A percentile compares a stretch with the other conserved stretches of the same genome.
These are phyloP conservation scores for Phoenicopterus ruber DNA, from an alignment of 2,113 vertebrate genomes.

Conservation along the genomic window DNA sequence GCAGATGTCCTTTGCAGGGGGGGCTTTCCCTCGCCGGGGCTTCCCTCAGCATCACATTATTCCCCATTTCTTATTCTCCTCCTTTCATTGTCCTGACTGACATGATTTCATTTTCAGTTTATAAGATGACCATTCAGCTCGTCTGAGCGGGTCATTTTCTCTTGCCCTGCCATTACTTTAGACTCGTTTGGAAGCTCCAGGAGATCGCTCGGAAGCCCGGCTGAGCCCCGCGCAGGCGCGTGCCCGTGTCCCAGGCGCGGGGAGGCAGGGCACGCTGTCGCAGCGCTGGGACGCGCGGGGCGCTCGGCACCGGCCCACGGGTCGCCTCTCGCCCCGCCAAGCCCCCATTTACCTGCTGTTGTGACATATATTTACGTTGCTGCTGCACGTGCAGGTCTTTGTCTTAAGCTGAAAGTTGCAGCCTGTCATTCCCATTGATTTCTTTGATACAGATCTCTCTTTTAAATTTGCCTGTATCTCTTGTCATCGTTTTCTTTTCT, in stretches of 20 bases:
- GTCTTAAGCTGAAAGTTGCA: background rate
- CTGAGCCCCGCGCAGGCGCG: background rate
- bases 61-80: background rate
- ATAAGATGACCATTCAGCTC: background rate
- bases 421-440: background rate
- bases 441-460: background rate
- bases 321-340: background rate
- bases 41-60: background rate
- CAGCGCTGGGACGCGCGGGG: background rate
- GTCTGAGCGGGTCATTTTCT: background rate
- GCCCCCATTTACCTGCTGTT: background rate
- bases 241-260: background rate
- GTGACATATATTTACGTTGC: background rate
- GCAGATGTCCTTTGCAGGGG: background rate
- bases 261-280: background rate
- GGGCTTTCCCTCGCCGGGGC: background rate
- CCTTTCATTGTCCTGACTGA: background rate
- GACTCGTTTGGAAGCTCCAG: background rate
- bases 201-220: background rate
- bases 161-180: background rate
- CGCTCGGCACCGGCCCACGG: rapidly evolving
- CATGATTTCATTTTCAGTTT: background rate
- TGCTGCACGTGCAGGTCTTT: background rate
- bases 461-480: background rate
- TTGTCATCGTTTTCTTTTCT: background rate